Conservation (phyloP, 2,113 vertebrate genomes). For the Lipophrys pholis region DNA sequence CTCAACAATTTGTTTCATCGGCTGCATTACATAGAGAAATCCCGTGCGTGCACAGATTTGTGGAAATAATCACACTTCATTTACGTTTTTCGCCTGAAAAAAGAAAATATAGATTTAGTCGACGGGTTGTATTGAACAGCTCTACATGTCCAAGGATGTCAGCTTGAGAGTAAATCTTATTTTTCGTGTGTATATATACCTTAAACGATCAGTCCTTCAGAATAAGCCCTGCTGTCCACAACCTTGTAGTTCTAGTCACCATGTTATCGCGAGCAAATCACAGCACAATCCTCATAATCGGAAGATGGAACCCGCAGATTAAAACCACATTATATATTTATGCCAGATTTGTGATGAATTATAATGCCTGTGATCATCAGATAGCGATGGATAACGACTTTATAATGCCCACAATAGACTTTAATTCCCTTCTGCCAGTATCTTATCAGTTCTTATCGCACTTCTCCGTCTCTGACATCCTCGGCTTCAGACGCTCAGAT, state of each 20-base stretch:
- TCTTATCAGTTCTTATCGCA: conserved; percentile 71
- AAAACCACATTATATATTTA: conserved; percentile 56
- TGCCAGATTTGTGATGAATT: conserved; percentile 70
- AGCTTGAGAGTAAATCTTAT: too few species aligned
- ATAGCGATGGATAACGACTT: conserved; percentile 63
- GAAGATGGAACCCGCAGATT: conserved; percentile 58
- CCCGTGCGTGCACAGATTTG: too few species aligned
- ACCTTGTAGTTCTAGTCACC: conserved; percentile 16
- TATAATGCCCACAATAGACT: conserved; percentile 65
- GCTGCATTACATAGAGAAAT: too few species aligned
- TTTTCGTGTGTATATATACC: too few species aligned
- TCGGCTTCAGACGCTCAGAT: conserved; percentile 43
- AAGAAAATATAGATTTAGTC: too few species aligned
- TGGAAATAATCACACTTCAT: too few species aligned
- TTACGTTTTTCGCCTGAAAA: too few species aligned
- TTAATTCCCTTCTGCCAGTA: conserved; percentile 47
- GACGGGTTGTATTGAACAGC: too few species aligned
- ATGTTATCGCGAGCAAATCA: conserved; percentile 48
- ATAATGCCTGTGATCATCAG: conserved; percentile 63
- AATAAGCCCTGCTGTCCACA: background rate
- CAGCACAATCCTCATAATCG: conserved; percentile 49
- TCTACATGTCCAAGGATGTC: too few species aligned
- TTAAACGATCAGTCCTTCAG: background rate
- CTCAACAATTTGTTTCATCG: too few species aligned
- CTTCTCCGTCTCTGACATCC: conserved; percentile 56